These are phyloP conservation scores for Toxonevra muliebris DNA, from an alignment of 2,888 invertebrate genomes.

Conservation along the genomic window DNA sequence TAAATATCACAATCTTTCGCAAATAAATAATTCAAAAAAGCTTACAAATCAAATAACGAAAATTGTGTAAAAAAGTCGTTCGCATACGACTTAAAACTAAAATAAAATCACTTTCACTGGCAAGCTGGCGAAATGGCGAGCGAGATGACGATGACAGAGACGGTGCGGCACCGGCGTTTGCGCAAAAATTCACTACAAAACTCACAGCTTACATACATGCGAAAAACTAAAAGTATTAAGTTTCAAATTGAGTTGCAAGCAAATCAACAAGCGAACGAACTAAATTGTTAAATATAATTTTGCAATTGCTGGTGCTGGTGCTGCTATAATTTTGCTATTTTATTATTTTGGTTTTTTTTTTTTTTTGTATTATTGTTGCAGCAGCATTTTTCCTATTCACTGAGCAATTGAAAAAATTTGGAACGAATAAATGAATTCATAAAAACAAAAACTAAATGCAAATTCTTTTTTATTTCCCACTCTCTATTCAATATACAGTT, in stretches of 20 bases:
- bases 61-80: conserved; percentile 37
- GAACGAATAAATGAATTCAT: too few relatives aligned
- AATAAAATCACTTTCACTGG: conserved; percentile 62
- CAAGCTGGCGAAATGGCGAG: neutral
- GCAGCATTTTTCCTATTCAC: too few relatives aligned
- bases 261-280: neutral
- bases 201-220: neutral
- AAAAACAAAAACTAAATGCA: too few relatives aligned
- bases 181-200: neutral
- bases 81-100: conserved; percentile 43
- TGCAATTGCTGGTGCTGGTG: too few relatives aligned
- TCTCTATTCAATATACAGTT: too few relatives aligned
- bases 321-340: too few relatives aligned
- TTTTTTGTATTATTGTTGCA: too few relatives aligned
- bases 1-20: too few relatives aligned
- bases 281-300: neutral
- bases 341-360: too few relatives aligned
- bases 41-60: conserved; percentile 1
- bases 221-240: neutral
- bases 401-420: too few relatives aligned
- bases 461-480: too few relatives aligned
- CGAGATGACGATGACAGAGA: neutral
- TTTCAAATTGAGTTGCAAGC: neutral
- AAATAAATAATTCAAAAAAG: too few relatives aligned
- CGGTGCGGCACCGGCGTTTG: neutral